Evolutionary conservation across 2,888 invertebrate genomes (phyloP), one percentile per base, ranked within the genome.

Genomic region (Petrophora chlorosata): DNA sequence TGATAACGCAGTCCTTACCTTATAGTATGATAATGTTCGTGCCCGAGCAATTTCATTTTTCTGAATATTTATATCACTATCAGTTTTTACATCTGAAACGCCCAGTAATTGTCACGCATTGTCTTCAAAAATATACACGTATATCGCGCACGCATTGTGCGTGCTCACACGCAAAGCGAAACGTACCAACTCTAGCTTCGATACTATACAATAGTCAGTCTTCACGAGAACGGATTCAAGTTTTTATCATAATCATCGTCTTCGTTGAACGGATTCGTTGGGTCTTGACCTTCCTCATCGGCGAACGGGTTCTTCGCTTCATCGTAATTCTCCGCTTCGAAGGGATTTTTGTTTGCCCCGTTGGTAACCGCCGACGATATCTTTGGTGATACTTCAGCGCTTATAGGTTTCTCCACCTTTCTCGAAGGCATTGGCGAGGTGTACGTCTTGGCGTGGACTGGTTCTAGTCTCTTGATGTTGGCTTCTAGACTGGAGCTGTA

Each of bases 181-280:
- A 10, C 15, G 7, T 1, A 15, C 19, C 16, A 39, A 42, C 9
- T 35, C 15, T 19, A 47, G 33, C 8, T 19, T 33, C 19, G 12
- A 19, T 13, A 13, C 13, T 25, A 33, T 29, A 26, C 34, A 33
- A 19, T 8, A 35, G 2, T 51, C 45, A 47, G 50, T 55, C 58
- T 56, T 57, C 63, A 87, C 76, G 89, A 56, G 75, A 95, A 96
- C 1, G 95, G 95, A 79, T 96, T 95, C 41, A 94, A 86, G 79
- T 94, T 94, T 62, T 93, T 94, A 80, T 96, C 95, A 71, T 95
- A 95, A 72, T 95, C 93, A 33, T 85, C 91, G 0, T 83, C 91
- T n/a, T 85, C 84, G 0, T 53, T 68, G 60, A 93, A 92, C 5
- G 93, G 92, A 66, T 92, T 93, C 10, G 76, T 85, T 1, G 91